Percentiles rank a stretch among this genome's conserved stretches.
phyloP scores from a whole-genome alignment of 2,797 vertebrate genomes.

The Falco novaeseelandiae region DNA sequence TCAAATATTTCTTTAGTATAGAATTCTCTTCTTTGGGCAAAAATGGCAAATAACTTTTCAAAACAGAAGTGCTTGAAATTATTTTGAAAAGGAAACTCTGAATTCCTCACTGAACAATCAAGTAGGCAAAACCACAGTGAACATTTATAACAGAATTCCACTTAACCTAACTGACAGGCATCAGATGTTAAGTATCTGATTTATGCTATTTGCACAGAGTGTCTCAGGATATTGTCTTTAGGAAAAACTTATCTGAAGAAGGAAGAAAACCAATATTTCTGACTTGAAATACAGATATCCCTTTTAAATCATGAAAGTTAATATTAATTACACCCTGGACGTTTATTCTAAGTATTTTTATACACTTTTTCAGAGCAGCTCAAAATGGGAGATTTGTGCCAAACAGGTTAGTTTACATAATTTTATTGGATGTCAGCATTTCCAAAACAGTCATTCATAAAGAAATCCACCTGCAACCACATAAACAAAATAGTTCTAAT shows the following conservation, averaged over 20 bases:
- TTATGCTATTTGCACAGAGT: background rate
- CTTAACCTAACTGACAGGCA: accelerated
- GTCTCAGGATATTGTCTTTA: background rate
- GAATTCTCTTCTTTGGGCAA: background rate
- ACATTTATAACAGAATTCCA: background rate
- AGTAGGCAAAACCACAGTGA: background rate
- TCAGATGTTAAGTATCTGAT: background rate
- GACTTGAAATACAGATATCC: background rate
- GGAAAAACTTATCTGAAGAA: background rate
- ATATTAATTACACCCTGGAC: background rate
- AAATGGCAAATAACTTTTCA: background rate
- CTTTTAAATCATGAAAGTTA: background rate
- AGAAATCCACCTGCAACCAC: background rate
- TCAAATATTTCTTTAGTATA: background rate
- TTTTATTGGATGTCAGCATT: background rate
- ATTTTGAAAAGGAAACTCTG: background rate
- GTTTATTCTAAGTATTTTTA: background rate
- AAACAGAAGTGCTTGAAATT: background rate
- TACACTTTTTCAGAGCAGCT: background rate
- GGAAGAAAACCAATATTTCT: background rate
- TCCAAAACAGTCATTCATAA: background rate
- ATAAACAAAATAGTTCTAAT: background rate
- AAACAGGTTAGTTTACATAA: background rate
- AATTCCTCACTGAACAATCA: background rate
- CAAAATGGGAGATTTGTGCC: background rate